Percentiles rank a stretch among this genome's conserved stretches.
Evolutionary conservation across 2,888 invertebrate species (phyloP).

Genomic region (Ectobius pallidus): DNA sequence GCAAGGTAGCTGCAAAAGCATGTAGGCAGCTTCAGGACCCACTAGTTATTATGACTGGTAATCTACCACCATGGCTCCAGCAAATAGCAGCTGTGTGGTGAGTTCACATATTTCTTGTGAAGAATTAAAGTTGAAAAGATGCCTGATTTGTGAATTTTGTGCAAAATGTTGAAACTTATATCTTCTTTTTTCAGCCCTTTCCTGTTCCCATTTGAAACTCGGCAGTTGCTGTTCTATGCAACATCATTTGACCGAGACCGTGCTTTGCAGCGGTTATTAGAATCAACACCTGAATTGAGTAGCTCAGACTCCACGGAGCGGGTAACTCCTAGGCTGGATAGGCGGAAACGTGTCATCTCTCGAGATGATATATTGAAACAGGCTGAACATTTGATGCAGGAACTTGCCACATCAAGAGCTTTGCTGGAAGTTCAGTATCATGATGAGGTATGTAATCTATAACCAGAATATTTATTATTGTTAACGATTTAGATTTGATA

Average conservation of each 20-base stretch:
- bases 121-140: not conserved
- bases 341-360: slow-evolving; percentile 89
- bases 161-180: too few relatives aligned
- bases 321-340: slow-evolving; percentile 91
- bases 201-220: slow-evolving; percentile 96
- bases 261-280: slow-evolving; percentile 92
- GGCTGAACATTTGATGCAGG: slow-evolving; percentile 93
- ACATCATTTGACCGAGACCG: slow-evolving; percentile 98
- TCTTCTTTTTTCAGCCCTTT: slow-evolving; percentile 91
- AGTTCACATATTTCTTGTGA: slow-evolving; percentile 48
- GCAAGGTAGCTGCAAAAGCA: slow-evolving; percentile 95
- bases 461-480: not conserved
- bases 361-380: slow-evolving; percentile 91
- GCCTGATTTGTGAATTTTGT: too few relatives aligned
- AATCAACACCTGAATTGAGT: slow-evolving; percentile 87
- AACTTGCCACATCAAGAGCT: slow-evolving; percentile 90
- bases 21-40: slow-evolving; percentile 97
- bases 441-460: slow-evolving; percentile 54
- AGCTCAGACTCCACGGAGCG: slow-evolving; percentile 79
- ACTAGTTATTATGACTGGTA: slow-evolving; percentile 97
- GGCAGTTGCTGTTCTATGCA: slow-evolving; percentile 95
- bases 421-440: slow-evolving; percentile 84
- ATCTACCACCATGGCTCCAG: slow-evolving; percentile 93
- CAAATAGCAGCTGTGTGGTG: slow-evolving; percentile 85
- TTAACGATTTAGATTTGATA: not conserved